phyloP scores from a whole-genome alignment of 1,140 invertebrate species.

The Drosophila nannoptera region DNA sequence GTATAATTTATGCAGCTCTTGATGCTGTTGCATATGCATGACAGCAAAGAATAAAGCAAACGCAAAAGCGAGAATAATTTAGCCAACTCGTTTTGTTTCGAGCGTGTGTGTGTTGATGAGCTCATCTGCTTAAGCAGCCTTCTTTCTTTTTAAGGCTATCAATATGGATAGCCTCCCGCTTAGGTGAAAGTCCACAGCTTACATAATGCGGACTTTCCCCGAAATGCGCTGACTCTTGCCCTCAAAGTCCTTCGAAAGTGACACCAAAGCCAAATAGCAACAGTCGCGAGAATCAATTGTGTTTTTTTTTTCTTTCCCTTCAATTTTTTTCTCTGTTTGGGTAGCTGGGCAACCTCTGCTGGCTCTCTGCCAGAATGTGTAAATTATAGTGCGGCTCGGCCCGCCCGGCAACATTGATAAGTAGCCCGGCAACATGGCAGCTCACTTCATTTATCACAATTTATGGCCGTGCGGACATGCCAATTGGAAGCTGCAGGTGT shows the following conservation, averaged over 20 bases:
- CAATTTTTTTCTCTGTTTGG: conserved; percentile 4
- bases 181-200: too few species aligned
- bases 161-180: neutral
- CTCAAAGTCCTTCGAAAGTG: neutral
- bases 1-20: conserved; percentile 70
- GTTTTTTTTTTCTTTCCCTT: neutral
- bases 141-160: neutral
- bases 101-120: neutral
- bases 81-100: neutral
- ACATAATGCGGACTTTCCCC: neutral
- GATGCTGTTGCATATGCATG: conserved; percentile 72
- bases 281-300: conserved; percentile 29
- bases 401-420: conserved; percentile 66
- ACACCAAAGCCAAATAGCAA: conserved; percentile 28
- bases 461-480: conserved; percentile 56
- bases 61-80: conserved; percentile 26
- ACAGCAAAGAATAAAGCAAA: conserved; percentile 7
- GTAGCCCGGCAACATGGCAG: conserved; percentile 66
- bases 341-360: conserved; percentile 28
- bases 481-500: conserved; percentile 58
- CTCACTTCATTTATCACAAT: conserved; percentile 73
- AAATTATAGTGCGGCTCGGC: conserved; percentile 49
- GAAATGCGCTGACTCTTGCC: neutral
- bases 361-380: conserved; percentile 60
- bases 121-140: conserved; percentile 1